phyloP scores from a whole-genome alignment of 2,888 invertebrate species.

The Creontiades dilutus region DNA sequence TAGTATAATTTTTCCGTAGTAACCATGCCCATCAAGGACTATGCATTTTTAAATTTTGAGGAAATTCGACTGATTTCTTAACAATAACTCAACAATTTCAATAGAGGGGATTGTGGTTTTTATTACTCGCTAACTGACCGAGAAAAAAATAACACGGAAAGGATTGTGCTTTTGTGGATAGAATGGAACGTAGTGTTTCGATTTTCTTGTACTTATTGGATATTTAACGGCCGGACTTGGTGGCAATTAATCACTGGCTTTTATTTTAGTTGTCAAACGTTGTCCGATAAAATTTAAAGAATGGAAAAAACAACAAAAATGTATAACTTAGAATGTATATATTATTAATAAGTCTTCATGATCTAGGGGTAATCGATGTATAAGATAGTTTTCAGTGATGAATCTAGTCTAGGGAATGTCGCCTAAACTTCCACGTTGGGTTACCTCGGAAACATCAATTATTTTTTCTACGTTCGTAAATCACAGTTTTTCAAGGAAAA shows the following conservation, averaged over 20 bases:
- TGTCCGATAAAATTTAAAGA: neutral
- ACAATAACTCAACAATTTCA: neutral
- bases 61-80: neutral
- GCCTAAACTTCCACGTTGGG: constrained; percentile 48
- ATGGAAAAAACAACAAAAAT: no score
- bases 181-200: neutral
- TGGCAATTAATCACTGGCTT: constrained; percentile 53
- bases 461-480: neutral
- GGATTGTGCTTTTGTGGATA: neutral
- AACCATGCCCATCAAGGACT: neutral
- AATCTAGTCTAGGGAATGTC: constrained; percentile 66
- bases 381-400: constrained; percentile 65
- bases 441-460: constrained; percentile 50
- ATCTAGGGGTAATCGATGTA: constrained; percentile 51
- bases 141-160: neutral
- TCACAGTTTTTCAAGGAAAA: neutral
- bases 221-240: constrained; percentile 52
- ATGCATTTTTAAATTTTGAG: neutral
- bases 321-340: constrained; percentile 59
- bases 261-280: neutral
- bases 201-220: constrained; percentile 55
- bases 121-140: neutral
- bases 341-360: constrained; percentile 41
- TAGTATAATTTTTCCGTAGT: neutral
- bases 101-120: neutral